Evolutionary conservation across 2,888 invertebrate genomes (phyloP), one percentile per base, ranked within the genome.

Genomic region (Rhagonycha lutea): DNA sequence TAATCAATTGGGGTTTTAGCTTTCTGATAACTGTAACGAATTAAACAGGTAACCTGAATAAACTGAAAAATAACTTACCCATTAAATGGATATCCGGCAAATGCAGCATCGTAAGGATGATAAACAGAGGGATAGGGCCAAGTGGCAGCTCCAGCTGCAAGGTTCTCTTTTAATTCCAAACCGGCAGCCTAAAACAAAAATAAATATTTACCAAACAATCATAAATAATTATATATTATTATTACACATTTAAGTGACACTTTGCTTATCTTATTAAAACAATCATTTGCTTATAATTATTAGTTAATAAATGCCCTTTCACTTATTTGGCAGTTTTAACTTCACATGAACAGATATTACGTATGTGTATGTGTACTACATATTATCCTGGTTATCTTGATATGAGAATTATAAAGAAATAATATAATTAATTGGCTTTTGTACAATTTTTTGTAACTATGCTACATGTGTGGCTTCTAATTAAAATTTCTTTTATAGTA

Each of bases 51-150:
- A 47, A 47, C 47, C n/a, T 70, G 11, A 61, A 47, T 67, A 23
- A 18, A 18, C n/a, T 18, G 7, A 69, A 73, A 63, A 47, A 61
- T 69, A 61, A 91, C 96, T 96, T 90, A 97, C 97, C 96, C 96
- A 89, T 96, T 96, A 90, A 97, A 98, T 81, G 97, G 96, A 90
- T 98, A 97, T 83, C 96, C 95, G 78, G 96, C 95, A 87, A 97
- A 95, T 76, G 96, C 95, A 77, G 96, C 94, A 85, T 98, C 97
- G 89, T 97, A 97, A 70, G 97, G 96, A 89, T 97, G 97, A 89
- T 97, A 97, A 80, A 96, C 95, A 63, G 96, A 93, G 74, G 96
- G 95, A 88, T 96, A 96, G 81, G 96, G 96, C 96, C 96, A 96
- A 76, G 94, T 93, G 76, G 95, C 94, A 74, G 93, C 95, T 80